Evolutionary conservation across 1,140 invertebrate genomes (phyloP), one percentile per base, ranked within the genome.

Genomic region (Drosophila hydei): DNA sequence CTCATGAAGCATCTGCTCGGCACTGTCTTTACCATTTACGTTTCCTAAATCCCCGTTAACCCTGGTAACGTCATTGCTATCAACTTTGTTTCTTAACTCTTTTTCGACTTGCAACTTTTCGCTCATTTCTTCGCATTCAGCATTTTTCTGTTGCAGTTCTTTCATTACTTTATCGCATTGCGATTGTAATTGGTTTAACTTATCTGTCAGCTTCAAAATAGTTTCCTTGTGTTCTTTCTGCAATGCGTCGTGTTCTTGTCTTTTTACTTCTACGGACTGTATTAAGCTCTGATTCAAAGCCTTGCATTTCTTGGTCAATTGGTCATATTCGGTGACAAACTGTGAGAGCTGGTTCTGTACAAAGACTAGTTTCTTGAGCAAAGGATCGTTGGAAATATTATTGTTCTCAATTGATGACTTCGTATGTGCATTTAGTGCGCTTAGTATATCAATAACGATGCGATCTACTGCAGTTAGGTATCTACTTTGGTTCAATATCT

Each of bases 291-390:
- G 23, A 1, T 40, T 4, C 16, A 52, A 18, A 0, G 2, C 11
- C 33, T 19, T 12, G 11, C 30, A 52, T 36, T 42, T 40, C 0
- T 23, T 7, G 12, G 14, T 21, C 4, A 42, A 7, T 0, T 14
- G n/a, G 1, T 55, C 33, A 23, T 55, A 54, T 40, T 54, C 23
- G 3, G 19, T 5, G 3, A 40, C 33, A 16, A 61, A 36, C 14
- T 25, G 19, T 1, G 7, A 9, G 0, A 61, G 3, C 16, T 61
- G 19, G n/a, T 16, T 40, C 2, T 21, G 16, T 16, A 61, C 25
- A 3, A 40, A 12, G 1, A 50, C 3, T 1, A 36, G 11, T 6
- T 50, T 50, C 12, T 25, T 27, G 30, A 21, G 19, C 4, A 23
- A 8, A 12, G 19, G 14, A 11, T 25, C 11, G 0, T 0, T 21